These are phyloP conservation scores for Zygaena filipendulae DNA, from an alignment of 2,888 invertebrate species.

Conservation along the genomic window DNA sequence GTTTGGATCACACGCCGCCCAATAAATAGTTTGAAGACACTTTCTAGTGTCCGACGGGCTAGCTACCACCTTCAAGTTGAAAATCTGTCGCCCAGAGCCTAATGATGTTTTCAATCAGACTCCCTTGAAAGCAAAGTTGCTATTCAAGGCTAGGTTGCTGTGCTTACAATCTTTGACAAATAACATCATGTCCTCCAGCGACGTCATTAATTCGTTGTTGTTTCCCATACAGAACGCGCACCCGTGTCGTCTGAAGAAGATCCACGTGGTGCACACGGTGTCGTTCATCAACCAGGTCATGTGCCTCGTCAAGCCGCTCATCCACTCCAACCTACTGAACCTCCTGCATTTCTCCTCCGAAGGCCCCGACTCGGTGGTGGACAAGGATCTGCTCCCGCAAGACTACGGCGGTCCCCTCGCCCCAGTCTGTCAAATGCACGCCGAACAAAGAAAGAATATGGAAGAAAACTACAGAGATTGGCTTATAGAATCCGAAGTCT, in stretches of 20 bases:
- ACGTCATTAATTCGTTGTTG: too few species aligned
- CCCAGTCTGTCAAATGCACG: constrained; percentile 61
- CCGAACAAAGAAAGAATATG: constrained; percentile 65
- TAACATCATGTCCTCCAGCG: too few species aligned
- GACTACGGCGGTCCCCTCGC: constrained; percentile 73
- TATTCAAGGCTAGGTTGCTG: too few species aligned
- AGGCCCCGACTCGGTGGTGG: constrained; percentile 56
- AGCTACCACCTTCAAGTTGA: too few species aligned
- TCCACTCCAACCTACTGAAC: constrained; percentile 70
- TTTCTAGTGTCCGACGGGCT: too few species aligned
- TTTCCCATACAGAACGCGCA: constrained; percentile 68
- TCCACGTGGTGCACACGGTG: constrained; percentile 74
- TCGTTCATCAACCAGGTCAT: constrained; percentile 76
- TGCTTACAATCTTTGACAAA: too few species aligned
- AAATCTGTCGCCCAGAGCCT: too few species aligned
- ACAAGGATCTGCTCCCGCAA: constrained; percentile 49
- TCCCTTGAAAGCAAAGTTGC: too few species aligned
- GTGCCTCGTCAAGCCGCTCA: constrained; percentile 72
- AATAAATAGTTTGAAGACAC: too few species aligned
- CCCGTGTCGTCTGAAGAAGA: constrained; percentile 72
- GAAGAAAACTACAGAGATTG: constrained; percentile 70
- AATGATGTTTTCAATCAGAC: too few species aligned
- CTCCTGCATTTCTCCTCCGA: constrained; percentile 69
- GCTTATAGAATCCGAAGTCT: constrained; percentile 69
- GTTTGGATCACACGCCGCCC: too few species aligned